Conservation (phyloP, 2,888 invertebrate genomes). For the Alloscopus bannaensis region DNA sequence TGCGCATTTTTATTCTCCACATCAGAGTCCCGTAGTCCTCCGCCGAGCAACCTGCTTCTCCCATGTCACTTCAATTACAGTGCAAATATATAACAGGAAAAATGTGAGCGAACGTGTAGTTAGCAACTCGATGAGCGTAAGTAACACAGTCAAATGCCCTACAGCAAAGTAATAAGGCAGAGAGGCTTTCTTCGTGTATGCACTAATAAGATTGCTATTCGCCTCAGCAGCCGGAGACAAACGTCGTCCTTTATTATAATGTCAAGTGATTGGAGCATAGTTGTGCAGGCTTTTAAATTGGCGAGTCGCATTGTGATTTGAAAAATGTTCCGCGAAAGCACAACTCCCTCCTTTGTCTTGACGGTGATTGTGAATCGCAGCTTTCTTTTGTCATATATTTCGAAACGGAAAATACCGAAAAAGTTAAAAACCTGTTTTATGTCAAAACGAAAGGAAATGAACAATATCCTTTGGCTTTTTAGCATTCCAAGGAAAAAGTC, state of each 20-base stretch:
- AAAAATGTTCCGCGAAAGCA: no score
- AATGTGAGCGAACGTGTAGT: neutral
- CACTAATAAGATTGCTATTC: constrained; percentile 22
- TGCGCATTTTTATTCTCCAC: constrained; percentile 22
- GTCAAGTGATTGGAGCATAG: no score
- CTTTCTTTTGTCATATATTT: no score
- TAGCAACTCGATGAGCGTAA: constrained; percentile 18
- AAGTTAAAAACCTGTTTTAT: constrained; percentile 14
- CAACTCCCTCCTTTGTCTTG: no score
- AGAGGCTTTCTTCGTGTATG: constrained; percentile 31
- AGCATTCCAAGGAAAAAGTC: neutral
- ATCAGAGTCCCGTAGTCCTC: neutral
- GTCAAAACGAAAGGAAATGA: constrained; percentile 38
- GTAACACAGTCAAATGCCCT: constrained; percentile 36
- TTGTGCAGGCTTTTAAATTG: no score
- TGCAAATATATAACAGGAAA: neutral
- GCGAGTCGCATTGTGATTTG: no score
- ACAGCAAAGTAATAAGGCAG: constrained; percentile 25
- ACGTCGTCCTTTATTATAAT: no score
- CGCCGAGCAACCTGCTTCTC: neutral
- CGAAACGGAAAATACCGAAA: no score
- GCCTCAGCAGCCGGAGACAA: no score
- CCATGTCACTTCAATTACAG: constrained; percentile 17
- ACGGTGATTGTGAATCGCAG: no score
- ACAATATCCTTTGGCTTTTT: constrained; percentile 49